Conservation (phyloP, 1,140 invertebrate species). For the Protaetia brevitarsis region DNA sequence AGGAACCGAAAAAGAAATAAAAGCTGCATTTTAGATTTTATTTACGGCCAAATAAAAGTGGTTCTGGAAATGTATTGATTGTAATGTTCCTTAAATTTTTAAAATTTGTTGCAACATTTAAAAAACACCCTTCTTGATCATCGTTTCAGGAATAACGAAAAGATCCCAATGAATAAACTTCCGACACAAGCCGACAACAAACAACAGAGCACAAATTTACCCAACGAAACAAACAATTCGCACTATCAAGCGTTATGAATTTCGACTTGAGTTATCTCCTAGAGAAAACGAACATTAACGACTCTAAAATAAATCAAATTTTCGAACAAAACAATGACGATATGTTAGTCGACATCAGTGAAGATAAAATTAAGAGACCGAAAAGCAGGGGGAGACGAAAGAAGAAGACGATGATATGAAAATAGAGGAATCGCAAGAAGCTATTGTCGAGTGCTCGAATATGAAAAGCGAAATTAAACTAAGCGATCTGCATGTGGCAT, state of each 20-base stretch:
- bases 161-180: constrained; percentile 67
- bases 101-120: no score
- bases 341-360: constrained; percentile 55
- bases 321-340: constrained; percentile 48
- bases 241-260: constrained; percentile 22
- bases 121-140: no score
- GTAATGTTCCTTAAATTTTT: no score
- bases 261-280: constrained; percentile 42
- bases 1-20: no score
- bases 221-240: neutral
- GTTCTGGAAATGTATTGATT: no score
- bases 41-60: no score
- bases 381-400: constrained; percentile 3
- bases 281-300: constrained; percentile 27
- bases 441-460: neutral
- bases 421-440: neutral
- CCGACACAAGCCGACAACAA: constrained; percentile 28
- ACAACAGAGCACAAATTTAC: constrained; percentile 19
- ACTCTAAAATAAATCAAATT: constrained; percentile 1
- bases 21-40: no score
- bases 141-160: constrained; percentile 57
- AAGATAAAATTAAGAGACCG: constrained; percentile 27
- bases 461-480: constrained; percentile 43
- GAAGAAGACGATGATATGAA: neutral
- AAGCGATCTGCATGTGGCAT: constrained; percentile 69